Evolutionary conservation across 2,888 invertebrate species (phyloP).

Genomic region (Tryphoninae sp.): DNA sequence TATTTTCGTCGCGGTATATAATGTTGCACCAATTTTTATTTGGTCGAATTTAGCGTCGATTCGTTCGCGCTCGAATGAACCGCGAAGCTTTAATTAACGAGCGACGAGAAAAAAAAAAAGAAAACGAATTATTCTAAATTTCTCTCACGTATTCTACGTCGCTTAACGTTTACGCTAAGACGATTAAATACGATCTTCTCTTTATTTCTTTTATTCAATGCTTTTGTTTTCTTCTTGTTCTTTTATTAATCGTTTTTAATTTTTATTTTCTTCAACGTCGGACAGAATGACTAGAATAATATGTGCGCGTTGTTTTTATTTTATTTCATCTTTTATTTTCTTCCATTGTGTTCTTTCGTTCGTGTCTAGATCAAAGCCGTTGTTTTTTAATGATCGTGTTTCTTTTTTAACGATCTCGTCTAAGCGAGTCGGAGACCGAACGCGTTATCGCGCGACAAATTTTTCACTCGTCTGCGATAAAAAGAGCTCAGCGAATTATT

Average conservation of each 20-base stretch:
- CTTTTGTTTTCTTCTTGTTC: slow-evolving; percentile 8
- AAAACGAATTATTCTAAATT: not conserved
- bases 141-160: not conserved
- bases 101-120: slow-evolving; percentile 29
- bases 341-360: slow-evolving; percentile 2
- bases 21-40: too few species aligned
- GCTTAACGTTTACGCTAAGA: slow-evolving; percentile 23
- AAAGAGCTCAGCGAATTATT: not conserved
- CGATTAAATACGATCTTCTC: slow-evolving; percentile 42
- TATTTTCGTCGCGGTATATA: too few species aligned
- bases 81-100: slow-evolving; percentile 29
- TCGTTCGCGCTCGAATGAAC: too few species aligned
- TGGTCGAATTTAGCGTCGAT: too few species aligned
- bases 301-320: slow-evolving; percentile 63
- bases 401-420: slow-evolving; percentile 14
- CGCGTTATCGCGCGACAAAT: slow-evolving; percentile 23
- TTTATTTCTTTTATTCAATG: slow-evolving; percentile 24
- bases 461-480: slow-evolving; percentile 2
- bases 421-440: not conserved
- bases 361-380: not conserved
- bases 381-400: slow-evolving; percentile 18
- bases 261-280: slow-evolving; percentile 50
- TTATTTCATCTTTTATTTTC: slow-evolving; percentile 1
- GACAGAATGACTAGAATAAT: slow-evolving; percentile 70
- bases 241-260: slow-evolving; percentile 17